phyloP scores from a whole-genome alignment of 2,113 vertebrate genomes.

The Antigone vipio region DNA sequence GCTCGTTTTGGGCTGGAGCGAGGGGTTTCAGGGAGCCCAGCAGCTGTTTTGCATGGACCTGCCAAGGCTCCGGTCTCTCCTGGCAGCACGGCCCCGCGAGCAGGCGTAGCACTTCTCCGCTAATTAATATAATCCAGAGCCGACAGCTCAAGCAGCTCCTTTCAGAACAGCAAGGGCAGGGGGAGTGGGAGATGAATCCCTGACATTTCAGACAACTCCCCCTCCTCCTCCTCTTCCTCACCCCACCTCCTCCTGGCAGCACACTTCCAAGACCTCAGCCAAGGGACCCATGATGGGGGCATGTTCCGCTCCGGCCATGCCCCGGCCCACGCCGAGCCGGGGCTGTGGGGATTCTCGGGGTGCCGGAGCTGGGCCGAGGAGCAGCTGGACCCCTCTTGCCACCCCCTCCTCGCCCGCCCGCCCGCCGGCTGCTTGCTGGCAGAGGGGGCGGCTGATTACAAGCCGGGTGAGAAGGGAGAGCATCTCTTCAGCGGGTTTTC shows the following conservation, averaged over 20 bases:
- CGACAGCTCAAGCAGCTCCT: constrained; percentile 32
- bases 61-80: neutral
- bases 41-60: neutral
- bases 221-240: neutral
- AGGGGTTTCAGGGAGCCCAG: neutral
- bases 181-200: neutral
- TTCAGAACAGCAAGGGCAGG: neutral
- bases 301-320: fast-evolving
- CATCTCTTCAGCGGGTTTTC: neutral
- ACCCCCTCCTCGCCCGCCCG: constrained; percentile 25
- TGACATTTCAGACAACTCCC: constrained; percentile 21
- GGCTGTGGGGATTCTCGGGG: neutral
- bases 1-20: neutral
- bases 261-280: neutral
- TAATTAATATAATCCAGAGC: constrained; percentile 55
- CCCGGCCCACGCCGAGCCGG: fast-evolving
- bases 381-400: constrained; percentile 42
- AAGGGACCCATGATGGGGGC: neutral
- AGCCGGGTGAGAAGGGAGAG: constrained; percentile 27
- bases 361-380: neutral
- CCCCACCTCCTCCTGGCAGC: neutral
- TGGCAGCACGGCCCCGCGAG: neutral
- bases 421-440: constrained; percentile 1
- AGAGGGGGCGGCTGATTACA: constrained; percentile 43
- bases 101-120: neutral